Evolutionary conservation across 2,113 vertebrate species (phyloP).

Genomic region (Mirounga angustirostris): DNA sequence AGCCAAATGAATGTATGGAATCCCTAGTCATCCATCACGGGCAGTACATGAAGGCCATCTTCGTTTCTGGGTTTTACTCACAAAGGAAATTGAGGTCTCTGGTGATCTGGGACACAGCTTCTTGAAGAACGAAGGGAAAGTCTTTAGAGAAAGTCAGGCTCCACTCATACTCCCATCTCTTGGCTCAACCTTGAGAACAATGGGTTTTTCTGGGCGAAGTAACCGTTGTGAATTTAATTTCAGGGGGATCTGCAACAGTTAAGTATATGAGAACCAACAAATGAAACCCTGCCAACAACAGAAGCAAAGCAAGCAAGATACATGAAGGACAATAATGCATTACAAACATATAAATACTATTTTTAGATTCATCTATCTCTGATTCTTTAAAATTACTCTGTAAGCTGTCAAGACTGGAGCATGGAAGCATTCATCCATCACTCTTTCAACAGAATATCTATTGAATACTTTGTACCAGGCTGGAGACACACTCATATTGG

Average conservation of each 20-base stretch:
- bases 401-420: not conserved
- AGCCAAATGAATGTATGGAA: not conserved
- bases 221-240: slow-evolving; percentile 48
- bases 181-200: slow-evolving; percentile 63
- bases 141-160: slow-evolving; percentile 34
- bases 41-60: not conserved
- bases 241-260: slow-evolving; percentile 67
- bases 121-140: slow-evolving; percentile 5
- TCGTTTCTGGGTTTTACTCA: slow-evolving; percentile 30
- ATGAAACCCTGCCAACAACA: slow-evolving; percentile 53
- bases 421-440: not conserved
- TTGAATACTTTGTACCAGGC: not conserved
- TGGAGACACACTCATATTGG: not conserved
- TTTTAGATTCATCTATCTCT: not conserved
- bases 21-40: rapidly evolving
- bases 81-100: slow-evolving; percentile 59
- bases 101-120: not conserved
- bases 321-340: not conserved
- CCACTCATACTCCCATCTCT: slow-evolving; percentile 8
- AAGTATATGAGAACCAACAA: not conserved
- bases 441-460: not conserved
- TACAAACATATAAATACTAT: not conserved
- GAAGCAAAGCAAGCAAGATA: not conserved
- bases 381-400: not conserved
- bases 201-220: slow-evolving; percentile 64